Conservation (phyloP, 1,140 invertebrate genomes). For the Caenorhabditis brenneri region DNA sequence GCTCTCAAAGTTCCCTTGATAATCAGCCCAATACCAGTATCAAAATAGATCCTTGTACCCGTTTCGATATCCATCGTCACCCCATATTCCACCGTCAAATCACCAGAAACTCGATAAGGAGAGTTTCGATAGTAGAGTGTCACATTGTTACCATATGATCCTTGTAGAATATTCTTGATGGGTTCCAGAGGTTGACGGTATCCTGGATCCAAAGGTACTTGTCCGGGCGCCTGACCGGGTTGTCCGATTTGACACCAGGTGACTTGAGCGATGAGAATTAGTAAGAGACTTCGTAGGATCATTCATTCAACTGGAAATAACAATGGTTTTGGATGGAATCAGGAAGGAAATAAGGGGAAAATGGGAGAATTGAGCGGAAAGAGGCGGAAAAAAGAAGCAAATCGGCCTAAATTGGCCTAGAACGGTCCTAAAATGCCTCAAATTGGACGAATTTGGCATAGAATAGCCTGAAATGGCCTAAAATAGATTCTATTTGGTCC, state of each 20-base stretch:
- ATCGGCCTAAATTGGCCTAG: no score
- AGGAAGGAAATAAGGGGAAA: no score
- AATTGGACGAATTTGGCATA: no score
- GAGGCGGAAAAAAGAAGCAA: no score
- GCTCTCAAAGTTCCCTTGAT: conserved; percentile 66
- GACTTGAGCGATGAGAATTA: neutral
- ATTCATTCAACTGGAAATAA: conserved; percentile 24
- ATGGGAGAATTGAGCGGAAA: no score
- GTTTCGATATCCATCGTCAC: conserved; percentile 66
- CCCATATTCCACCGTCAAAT: conserved; percentile 47
- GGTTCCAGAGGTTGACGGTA: conserved; percentile 59
- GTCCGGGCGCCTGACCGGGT: conserved; percentile 3
- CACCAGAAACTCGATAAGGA: conserved; percentile 61
- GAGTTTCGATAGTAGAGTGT: conserved; percentile 70
- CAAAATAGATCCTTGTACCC: conserved; percentile 70
- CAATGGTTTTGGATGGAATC: no score
- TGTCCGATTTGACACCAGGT: conserved; percentile 30
- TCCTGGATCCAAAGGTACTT: conserved; percentile 24
- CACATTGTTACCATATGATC: conserved; percentile 64
- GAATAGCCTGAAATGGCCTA: no score
- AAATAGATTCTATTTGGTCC: no score
- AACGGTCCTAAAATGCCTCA: no score
- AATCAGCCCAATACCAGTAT: conserved; percentile 69
- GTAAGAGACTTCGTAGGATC: conserved; percentile 24
- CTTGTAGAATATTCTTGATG: conserved; percentile 67